Base-by-base conservation (phyloP, 1,140 invertebrate species). In the Aradophagus sp. region DNA sequence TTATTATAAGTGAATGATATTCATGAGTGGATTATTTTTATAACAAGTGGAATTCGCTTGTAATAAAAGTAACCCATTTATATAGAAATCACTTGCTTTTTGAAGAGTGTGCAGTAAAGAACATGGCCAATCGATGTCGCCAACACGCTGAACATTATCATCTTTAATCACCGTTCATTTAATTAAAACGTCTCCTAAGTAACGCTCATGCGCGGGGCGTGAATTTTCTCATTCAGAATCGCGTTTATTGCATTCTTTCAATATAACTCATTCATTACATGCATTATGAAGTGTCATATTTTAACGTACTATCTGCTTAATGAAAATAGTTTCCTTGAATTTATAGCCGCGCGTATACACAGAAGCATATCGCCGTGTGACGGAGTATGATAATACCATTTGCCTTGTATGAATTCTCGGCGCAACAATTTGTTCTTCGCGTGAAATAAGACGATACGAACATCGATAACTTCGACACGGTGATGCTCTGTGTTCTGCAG, bases 241-340 rank as follows among this genome's bases (percentile, higher is more conserved):
- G 53, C 53, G 53, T 42, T 63, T 71, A 71, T 71, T 71, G 68
- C 68, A 71, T 70, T 70, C 67, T 70, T 70, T 70, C 58, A 63
- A 63, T 70, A 70, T 59, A 70, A 44, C 67, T 63, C 67, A 70
- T 70, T 63, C 67, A 70, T 63, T 70, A 58, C 53, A 70, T 63
- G 67, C 67, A 56, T 56, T 62, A 69, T 69, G 66, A 69, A 48
- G 56, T 62, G 58, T 63, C 67, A 63, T 63, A 70, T 62, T 63
- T 63, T 58, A 70, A 63, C 58, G 63, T 70, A 58, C 67, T 58
- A 70, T 70, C 67, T 69, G 26, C 65, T 70, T 62, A 70, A 70
- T 70, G 58, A 63, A 70, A 70, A 70, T 70, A 63, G 67, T 70
- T 70, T 70, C 67, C 58, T 70, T 63, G 67, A 63, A 63, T 70